phyloP scores from a whole-genome alignment of 2,797 vertebrate species.

The Sardinella longiceps region DNA sequence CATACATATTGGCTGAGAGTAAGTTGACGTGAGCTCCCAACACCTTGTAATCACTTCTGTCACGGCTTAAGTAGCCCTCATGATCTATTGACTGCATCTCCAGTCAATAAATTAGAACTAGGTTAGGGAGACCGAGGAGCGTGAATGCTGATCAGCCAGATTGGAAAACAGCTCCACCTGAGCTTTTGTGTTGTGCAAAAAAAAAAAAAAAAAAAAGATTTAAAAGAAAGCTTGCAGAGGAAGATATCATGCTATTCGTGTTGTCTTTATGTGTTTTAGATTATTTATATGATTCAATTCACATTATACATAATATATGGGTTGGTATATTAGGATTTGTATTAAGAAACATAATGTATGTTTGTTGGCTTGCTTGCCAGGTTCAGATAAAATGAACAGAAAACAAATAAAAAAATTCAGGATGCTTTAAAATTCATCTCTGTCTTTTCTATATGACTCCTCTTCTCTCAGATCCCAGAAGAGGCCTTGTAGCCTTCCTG shows the following conservation, averaged over 20 bases:
- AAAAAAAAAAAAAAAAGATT: neutral
- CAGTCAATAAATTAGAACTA: slow-evolving; percentile 72
- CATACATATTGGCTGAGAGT: slow-evolving; percentile 78
- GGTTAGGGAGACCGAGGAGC: slow-evolving; percentile 62
- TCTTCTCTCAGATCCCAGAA: neutral
- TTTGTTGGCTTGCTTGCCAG: no score
- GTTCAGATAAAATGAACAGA: neutral
- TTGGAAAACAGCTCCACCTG: neutral
- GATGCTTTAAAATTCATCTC: no score
- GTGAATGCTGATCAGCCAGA: slow-evolving; percentile 57
- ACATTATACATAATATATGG: no score
- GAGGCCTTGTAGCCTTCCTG: neutral
- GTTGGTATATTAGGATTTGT: no score
- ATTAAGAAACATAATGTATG: no score
- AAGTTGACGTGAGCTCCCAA: slow-evolving; percentile 73
- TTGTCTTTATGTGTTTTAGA: no score
- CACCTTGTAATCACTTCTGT: slow-evolving; percentile 81
- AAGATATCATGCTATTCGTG: no score
- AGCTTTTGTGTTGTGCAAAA: neutral
- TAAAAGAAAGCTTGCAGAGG: no score
- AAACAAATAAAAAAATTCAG: no score
- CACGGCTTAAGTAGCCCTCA: slow-evolving; percentile 76
- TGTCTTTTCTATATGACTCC: neutral
- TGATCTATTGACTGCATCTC: slow-evolving; percentile 82
- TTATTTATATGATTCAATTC: no score